Evolutionary conservation across 2,888 invertebrate genomes (phyloP).

Genomic region (Brachycybe producta): DNA sequence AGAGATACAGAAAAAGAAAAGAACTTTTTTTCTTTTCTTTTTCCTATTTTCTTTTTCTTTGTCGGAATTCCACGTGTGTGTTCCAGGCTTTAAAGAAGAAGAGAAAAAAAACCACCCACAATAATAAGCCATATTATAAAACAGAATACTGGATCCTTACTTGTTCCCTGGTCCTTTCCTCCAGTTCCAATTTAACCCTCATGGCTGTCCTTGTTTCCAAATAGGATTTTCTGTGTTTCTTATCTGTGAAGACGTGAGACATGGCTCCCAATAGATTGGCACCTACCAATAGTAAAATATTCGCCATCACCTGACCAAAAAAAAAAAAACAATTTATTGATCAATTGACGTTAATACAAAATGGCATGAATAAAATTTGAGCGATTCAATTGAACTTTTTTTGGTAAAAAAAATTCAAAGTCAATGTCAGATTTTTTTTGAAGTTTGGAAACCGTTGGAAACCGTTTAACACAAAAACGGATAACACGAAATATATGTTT

Average conservation of each 20-base stretch:
- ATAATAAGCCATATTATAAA: too few species aligned
- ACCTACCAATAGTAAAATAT: conserved; percentile 53
- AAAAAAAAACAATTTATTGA: conserved; percentile 13
- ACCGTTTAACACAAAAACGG: too few species aligned
- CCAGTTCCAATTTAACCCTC: conserved; percentile 80
- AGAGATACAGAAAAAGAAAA: too few species aligned
- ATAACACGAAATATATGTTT: too few species aligned
- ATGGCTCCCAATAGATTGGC: conserved; percentile 61
- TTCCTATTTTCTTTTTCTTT: too few species aligned
- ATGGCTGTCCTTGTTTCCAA: conserved; percentile 79
- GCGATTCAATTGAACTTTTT: not conserved
- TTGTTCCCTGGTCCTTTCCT: conserved; percentile 86
- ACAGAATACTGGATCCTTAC: too few species aligned
- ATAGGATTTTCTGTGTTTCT: conserved; percentile 75
- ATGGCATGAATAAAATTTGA: not conserved
- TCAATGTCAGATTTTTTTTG: too few species aligned
- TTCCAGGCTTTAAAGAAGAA: too few species aligned
- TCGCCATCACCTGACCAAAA: conserved; percentile 52
- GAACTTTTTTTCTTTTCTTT: too few species aligned
- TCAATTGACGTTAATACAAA: not conserved
- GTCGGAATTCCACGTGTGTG: too few species aligned
- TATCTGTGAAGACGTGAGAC: conserved; percentile 61
- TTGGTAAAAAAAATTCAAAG: not conserved
- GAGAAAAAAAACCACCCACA: too few species aligned
- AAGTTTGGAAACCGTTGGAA: too few species aligned